These are phyloP conservation scores for Heliconius nattereri DNA, from an alignment of 1,140 invertebrate species.

Conservation along the genomic window DNA sequence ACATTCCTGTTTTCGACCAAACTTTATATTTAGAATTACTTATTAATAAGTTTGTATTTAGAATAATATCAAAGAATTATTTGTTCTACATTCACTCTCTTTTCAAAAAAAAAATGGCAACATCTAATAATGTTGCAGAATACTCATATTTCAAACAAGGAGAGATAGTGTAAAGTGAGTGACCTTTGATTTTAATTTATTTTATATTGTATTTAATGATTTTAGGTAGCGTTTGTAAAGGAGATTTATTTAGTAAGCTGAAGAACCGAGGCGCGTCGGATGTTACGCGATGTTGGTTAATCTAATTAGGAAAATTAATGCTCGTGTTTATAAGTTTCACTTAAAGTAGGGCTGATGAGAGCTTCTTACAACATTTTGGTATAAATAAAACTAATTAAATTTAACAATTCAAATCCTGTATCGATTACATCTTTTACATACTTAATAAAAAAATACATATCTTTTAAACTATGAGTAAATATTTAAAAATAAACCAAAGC, in stretches of 20 bases:
- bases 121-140: slow-evolving; percentile 21
- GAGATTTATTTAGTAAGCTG: slow-evolving; percentile 37
- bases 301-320: slow-evolving; percentile 70
- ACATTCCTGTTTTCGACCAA: slow-evolving; percentile 80
- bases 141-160: slow-evolving; percentile 22
- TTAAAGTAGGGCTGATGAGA: slow-evolving; percentile 19
- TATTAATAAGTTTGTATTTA: slow-evolving; percentile 49
- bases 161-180: slow-evolving; percentile 29
- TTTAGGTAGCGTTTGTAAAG: slow-evolving; percentile 35
- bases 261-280: slow-evolving; percentile 37
- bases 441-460: neutral
- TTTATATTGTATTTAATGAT: slow-evolving; percentile 35
- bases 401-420: neutral
- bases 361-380: slow-evolving; percentile 17
- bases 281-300: slow-evolving; percentile 68
- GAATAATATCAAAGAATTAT: slow-evolving; percentile 34
- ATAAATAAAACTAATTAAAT: neutral
- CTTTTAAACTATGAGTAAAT: neutral
- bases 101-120: slow-evolving; percentile 18
- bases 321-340: slow-evolving; percentile 47
- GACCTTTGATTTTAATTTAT: slow-evolving; percentile 31
- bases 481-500: neutral
- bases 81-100: slow-evolving; percentile 26
- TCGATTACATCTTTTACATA: neutral
- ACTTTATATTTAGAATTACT: slow-evolving; percentile 58